Conservation (phyloP, 2,113 vertebrate genomes). For the Parus major region DNA sequence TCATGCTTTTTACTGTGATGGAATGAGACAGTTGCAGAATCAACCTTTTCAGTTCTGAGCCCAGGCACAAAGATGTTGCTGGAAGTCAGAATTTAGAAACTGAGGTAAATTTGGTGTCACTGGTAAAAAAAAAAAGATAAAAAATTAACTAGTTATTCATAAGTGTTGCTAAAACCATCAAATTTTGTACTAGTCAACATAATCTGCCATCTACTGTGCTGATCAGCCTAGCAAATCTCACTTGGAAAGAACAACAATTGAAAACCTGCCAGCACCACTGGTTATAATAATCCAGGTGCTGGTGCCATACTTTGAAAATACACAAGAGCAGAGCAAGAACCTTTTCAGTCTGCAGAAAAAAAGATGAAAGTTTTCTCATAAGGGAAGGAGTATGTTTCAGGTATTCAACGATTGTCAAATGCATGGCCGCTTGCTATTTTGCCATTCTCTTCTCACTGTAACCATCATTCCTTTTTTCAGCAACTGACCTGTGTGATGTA, state of each 20-base stretch:
- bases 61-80: background rate
- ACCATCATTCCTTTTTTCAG: background rate
- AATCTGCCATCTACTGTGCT: background rate
- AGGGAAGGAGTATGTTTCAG: background rate
- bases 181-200: background rate
- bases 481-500: background rate
- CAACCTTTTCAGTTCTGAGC: background rate
- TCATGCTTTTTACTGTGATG: background rate
- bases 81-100: background rate
- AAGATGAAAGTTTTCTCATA: background rate
- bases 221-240: background rate
- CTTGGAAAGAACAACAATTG: background rate
- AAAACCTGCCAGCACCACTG: background rate
- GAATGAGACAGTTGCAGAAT: background rate
- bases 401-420: background rate
- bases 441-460: background rate
- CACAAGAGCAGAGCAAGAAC: background rate
- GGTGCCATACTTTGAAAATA: background rate
- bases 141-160: background rate
- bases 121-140: background rate
- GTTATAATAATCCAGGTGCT: background rate
- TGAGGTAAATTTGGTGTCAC: background rate
- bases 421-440: background rate
- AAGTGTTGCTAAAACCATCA: background rate
- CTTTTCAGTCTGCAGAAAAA: background rate